Base-by-base conservation (phyloP, 2,113 vertebrate species). In the Recurvirostra avosetta region DNA sequence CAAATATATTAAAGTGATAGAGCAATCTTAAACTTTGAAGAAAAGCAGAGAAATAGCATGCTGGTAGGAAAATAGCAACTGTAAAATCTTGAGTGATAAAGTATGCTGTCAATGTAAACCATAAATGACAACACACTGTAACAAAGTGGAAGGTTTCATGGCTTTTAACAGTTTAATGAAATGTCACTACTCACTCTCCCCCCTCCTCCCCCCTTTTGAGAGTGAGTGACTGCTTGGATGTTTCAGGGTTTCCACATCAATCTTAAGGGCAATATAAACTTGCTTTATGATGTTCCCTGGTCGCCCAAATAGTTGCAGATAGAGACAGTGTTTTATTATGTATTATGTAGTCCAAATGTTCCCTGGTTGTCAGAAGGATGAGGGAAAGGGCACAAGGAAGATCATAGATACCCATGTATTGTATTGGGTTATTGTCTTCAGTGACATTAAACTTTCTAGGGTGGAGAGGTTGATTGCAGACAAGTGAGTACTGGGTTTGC, bases 81-180 rank as follows among this genome's bases (percentile, higher is more conserved):
- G 63, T 79, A 53, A 86, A 92, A 87, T 91, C 63, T 77, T 62
- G 65, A 92, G 59, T 63, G 83, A 81, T 91, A 38, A 86, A 88
- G 45, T 80, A 50, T 2, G 5, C n/a, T 94, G 29, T 73, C 58
- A 81, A 63, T 38, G 32, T 94, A 84, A 94, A 83, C 49, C 25
- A 21, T 74, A 95, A 89, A 84, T 89, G 86, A 78, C 68, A 91
- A 17, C 23, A 30, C 18, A 38, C 18, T 77, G 20, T 70, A 63
- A 50, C 32, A 52, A 80, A 71, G 36, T 50, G 59, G n/a, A 76
- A 66, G 18, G 21, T 34, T 72, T 75, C 14, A 38, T 72, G 70
- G 26, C 70, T 88, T 92, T 52, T 73, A 76, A 40, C 30, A 52
- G 8, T 82, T 77, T n/a, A 68, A 40, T 91, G 65, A 85, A 84